Percentiles rank a stretch among this genome's conserved stretches.
These are phyloP conservation scores for rabbit (Oryctolagus cuniculus) DNA, from an alignment of 2,113 vertebrate genomes.

Conservation along the genomic window mOryCun1.1 NC_091442.1:41004501-41005000, in stretches of 20 bases:
- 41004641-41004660: slow-evolving; percentile 78
- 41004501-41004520: slow-evolving; percentile 77
- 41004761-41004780: slow-evolving; percentile 69
- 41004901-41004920: slow-evolving; percentile 73
- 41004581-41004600: slow-evolving; percentile 80
- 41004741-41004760: slow-evolving; percentile 73
- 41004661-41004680: slow-evolving; percentile 65
- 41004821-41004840: slow-evolving; percentile 73
- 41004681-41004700: slow-evolving; percentile 79
- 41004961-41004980: slow-evolving; percentile 67
- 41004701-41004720: slow-evolving; percentile 81
- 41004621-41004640: slow-evolving; percentile 80
- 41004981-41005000: slow-evolving; percentile 76
- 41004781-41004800: slow-evolving; percentile 78
- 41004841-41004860: slow-evolving; percentile 70
- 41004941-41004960: slow-evolving; percentile 76
- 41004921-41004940: background rate
- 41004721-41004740: slow-evolving; percentile 67
- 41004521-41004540: slow-evolving; percentile 83
- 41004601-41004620: slow-evolving; percentile 83
- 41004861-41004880: slow-evolving; percentile 66
- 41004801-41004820: slow-evolving; percentile 77
- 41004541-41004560: slow-evolving; percentile 78
- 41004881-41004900: background rate
- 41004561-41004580: slow-evolving; percentile 82